These are phyloP conservation scores for Hemiprocne comata DNA, from an alignment of 2,113 vertebrate species.

Conservation along the genomic window DNA sequence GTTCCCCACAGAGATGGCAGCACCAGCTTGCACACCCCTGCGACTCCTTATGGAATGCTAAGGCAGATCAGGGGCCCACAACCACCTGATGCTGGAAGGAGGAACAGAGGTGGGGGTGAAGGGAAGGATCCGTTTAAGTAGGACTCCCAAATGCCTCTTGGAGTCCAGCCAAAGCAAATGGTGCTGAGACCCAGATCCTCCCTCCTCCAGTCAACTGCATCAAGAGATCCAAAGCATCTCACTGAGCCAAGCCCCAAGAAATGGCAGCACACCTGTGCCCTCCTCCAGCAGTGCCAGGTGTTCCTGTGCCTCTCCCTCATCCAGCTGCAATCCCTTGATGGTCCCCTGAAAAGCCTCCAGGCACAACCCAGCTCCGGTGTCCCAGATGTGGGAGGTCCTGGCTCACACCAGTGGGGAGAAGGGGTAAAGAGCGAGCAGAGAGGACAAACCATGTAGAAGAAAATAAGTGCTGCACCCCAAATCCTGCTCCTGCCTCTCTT, in stretches of 20 bases:
- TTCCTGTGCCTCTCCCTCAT: neutral
- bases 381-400: neutral
- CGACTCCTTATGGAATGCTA: neutral
- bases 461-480: fast-evolving
- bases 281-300: neutral
- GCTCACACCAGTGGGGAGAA: neutral
- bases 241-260: neutral
- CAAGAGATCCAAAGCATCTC: neutral
- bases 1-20: neutral
- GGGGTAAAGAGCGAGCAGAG: neutral
- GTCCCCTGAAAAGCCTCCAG: neutral
- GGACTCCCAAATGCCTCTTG: neutral
- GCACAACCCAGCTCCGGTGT: fast-evolving
- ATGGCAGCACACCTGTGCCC: neutral
- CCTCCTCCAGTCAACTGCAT: neutral
- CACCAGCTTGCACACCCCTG: neutral
- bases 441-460: neutral
- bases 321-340: neutral
- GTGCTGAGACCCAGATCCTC: neutral
- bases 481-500: neutral
- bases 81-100: fast-evolving
- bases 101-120: neutral
- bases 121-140: neutral
- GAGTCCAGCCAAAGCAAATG: neutral
- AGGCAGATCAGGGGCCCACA: neutral